These are phyloP conservation scores for Gobionotothen gibberifrons DNA, from an alignment of 2,797 vertebrate genomes.

Conservation along the genomic window DNA sequence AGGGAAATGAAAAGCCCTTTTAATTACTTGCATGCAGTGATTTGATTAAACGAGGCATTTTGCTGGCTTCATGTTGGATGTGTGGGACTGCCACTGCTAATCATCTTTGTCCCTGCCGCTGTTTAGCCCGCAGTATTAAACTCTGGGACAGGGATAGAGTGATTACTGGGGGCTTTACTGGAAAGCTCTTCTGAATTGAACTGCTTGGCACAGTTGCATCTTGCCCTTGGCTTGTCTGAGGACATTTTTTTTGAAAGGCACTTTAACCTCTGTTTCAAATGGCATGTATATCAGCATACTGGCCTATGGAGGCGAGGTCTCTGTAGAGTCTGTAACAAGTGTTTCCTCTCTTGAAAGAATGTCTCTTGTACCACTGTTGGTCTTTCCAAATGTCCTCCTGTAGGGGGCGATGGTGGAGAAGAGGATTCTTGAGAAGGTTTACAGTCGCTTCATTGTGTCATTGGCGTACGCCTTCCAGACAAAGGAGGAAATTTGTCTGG, in stretches of 20 bases:
- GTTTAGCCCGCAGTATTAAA: slow-evolving; percentile 76
- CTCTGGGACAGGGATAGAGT: slow-evolving; percentile 75
- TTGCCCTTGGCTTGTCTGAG: slow-evolving; percentile 71
- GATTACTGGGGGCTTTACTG: slow-evolving; percentile 78
- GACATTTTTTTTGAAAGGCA: slow-evolving; percentile 35
- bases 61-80: slow-evolving; percentile 25
- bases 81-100: slow-evolving; percentile 53
- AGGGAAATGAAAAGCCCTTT: neutral
- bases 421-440: slow-evolving; percentile 89
- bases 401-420: slow-evolving; percentile 92
- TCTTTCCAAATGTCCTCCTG: slow-evolving; percentile 38
- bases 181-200: slow-evolving; percentile 77
- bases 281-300: neutral
- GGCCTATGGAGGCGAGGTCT: neutral
- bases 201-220: slow-evolving; percentile 69
- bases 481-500: slow-evolving; percentile 91
- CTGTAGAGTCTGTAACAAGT: neutral
- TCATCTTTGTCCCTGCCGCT: slow-evolving; percentile 77
- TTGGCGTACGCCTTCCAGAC: slow-evolving; percentile 91
- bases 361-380: neutral
- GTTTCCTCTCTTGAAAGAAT: neutral
- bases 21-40: neutral
- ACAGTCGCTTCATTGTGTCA: slow-evolving; percentile 90
- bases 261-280: slow-evolving; percentile 10
- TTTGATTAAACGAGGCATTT: slow-evolving; percentile 31